Percentiles rank a stretch among this genome's conserved stretches.
Conservation (phyloP, 2,797 vertebrate genomes). For the Halcyon smyrnensis region DNA sequence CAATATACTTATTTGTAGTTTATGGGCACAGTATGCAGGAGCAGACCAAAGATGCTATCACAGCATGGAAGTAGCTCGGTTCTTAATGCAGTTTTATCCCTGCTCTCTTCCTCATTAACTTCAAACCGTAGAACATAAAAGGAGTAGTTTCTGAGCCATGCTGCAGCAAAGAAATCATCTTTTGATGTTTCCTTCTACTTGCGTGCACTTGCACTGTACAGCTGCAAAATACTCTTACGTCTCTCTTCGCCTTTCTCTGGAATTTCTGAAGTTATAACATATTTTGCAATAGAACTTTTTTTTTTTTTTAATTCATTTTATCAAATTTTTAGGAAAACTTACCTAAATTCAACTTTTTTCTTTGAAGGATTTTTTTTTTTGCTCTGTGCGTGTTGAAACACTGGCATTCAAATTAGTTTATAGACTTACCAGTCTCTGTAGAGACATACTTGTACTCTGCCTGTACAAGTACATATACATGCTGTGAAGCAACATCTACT, state of each 20-base stretch:
- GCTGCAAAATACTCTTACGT: background rate
- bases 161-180: background rate
- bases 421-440: background rate
- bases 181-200: background rate
- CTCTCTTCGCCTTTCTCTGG: background rate
- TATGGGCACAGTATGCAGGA: background rate
- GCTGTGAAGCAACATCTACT: background rate
- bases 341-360: background rate
- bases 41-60: background rate
- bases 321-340: fast-evolving
- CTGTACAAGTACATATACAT: background rate
- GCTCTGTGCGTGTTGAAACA: background rate
- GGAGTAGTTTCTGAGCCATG: background rate
- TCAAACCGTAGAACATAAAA: background rate
- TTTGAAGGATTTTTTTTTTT: background rate
- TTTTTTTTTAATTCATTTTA: background rate
- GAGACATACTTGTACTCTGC: background rate
- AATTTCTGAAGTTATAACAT: background rate
- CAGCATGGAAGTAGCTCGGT: background rate
- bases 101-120: background rate
- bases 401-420: background rate
- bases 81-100: background rate
- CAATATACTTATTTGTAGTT: background rate
- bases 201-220: background rate
- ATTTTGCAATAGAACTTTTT: background rate